Base-by-base conservation (phyloP, 1,140 invertebrate genomes). In the Armadillidium nasatum region DNA sequence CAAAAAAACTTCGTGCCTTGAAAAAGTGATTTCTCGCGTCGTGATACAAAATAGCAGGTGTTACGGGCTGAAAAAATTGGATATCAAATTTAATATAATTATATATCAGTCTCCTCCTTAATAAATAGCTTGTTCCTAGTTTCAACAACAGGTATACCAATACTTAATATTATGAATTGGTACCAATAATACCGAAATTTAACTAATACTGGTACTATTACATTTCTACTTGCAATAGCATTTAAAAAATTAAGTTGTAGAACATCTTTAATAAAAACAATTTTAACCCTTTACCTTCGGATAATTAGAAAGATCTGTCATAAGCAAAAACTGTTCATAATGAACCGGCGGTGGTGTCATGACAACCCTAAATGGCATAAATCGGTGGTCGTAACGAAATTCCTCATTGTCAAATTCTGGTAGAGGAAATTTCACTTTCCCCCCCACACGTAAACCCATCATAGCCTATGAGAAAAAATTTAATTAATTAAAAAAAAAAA, bases 401-500 rank as follows among this genome's bases (percentile, higher is more conserved):
- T 93, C 89, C 85, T 98, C 96, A 83, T 90, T 94, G 85, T 97
- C 95, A 86, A 97, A 97, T 83, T 94, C 89, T 46, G 93, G 91
- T 83, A 92, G 88, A 0, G 93, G 92, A 80, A 93, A 89, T 80
- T 88, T 88, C 70, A 93, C 85, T 84, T 90, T 90, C 10, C 87
- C 88, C 83, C 92, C 91, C 81, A 91, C 85, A 66, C 88, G 86
- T 77, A 94, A 89, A 44, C 90, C 92, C 68, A 91, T 85, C 80
- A 93, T 87, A 60, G 91, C 90, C 91, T 93, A 79, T n/a, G 78
- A 86, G 81, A 15, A 80, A 74, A 72, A 81, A 67, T 45, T 3
- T 33, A 33, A 33, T 33, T n/a, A n/a, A n/a, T n/a, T n/a, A n/a
- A n/a, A n/a, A n/a, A n/a, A n/a, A n/a, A n/a, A n/a, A n/a, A n/a